A percentile compares a stretch with the other conserved stretches of the same genome.
phyloP scores from a whole-genome alignment of 2,797 vertebrate species.

The Scomberomorus guttatus region DNA sequence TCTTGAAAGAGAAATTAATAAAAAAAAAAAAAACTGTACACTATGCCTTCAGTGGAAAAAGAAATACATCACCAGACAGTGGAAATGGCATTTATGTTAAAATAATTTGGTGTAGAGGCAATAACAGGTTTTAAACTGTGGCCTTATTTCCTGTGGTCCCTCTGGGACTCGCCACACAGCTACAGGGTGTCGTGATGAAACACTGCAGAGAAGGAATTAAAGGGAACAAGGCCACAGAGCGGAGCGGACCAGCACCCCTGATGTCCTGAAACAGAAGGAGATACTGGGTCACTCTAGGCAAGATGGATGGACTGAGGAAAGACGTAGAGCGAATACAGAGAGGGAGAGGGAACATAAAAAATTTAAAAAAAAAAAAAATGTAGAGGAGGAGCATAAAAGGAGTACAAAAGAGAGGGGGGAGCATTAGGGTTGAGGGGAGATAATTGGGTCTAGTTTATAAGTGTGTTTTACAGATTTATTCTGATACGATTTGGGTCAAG shows the following conservation, averaged over 20 bases:
- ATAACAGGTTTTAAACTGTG: constrained; percentile 33
- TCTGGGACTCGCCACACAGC: constrained; percentile 37
- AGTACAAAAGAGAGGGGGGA: constrained; percentile 5
- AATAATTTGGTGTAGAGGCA: background rate
- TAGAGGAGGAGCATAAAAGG: constrained; percentile 6
- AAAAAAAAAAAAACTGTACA: background rate
- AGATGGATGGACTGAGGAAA: constrained; percentile 49
- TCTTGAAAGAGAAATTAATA: background rate
- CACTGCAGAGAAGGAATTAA: constrained; percentile 34
- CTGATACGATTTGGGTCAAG: constrained; percentile 70
- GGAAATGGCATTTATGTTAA: background rate
- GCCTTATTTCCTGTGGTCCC: constrained; percentile 50
- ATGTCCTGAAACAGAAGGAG: constrained; percentile 42
- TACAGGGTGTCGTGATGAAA: constrained; percentile 31
- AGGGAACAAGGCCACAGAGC: constrained; percentile 46
- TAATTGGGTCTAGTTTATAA: constrained; percentile 59
- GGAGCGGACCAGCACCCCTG: constrained; percentile 28
- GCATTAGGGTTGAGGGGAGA: constrained; percentile 12
- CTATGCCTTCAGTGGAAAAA: background rate
- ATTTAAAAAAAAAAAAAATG: background rate
- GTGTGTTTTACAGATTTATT: constrained; percentile 43
- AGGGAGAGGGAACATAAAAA: constrained; percentile 24
- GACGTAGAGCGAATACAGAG: constrained; percentile 38
- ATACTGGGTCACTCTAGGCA: constrained; percentile 58
- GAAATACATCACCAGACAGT: background rate